phyloP scores from a whole-genome alignment of 2,888 invertebrate genomes.

The Acrobasis suavella region DNA sequence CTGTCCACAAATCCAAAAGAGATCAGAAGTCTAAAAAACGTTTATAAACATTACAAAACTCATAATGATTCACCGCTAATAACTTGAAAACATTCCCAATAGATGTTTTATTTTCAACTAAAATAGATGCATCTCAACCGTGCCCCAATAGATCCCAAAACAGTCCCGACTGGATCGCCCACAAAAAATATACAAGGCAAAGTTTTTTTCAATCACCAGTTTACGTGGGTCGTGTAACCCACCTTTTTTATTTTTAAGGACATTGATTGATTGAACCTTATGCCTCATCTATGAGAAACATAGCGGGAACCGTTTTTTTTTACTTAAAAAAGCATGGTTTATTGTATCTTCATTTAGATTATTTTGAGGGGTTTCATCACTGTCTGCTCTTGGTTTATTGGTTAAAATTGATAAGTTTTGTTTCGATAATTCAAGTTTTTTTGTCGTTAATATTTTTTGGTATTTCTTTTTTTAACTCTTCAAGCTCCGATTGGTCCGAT shows the following conservation, averaged over 20 bases:
- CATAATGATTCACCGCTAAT: conserved; percentile 1
- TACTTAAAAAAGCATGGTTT: conserved; percentile 53
- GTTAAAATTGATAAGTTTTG: conserved; percentile 8
- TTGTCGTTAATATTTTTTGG: no score
- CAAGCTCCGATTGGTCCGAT: no score
- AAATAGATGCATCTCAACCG: conserved; percentile 51
- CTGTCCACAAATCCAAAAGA: no score
- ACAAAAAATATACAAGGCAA: conserved; percentile 68
- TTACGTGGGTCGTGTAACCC: conserved; percentile 76
- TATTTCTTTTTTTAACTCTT: no score
- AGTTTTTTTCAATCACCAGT: conserved; percentile 70
- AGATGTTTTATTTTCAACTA: conserved; percentile 36
- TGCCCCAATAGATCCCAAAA: conserved; percentile 62
- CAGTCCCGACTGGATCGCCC: conserved; percentile 56
- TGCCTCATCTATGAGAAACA: conserved; percentile 73
- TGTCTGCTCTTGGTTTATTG: conserved; percentile 27
- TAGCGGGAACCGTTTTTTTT: conserved; percentile 71
- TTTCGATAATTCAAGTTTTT: neutral
- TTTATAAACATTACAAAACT: neutral
- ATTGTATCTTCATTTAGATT: conserved; percentile 77
- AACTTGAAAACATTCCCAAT: conserved; percentile 13
- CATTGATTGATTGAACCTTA: conserved; percentile 81
- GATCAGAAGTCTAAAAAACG: neutral
- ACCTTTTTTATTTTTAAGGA: conserved; percentile 75
- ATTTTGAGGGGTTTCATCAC: conserved; percentile 46